These are phyloP conservation scores for Enteromius fasciolatus DNA, from an alignment of 2,797 vertebrate species.

Conservation along the genomic window DNA sequence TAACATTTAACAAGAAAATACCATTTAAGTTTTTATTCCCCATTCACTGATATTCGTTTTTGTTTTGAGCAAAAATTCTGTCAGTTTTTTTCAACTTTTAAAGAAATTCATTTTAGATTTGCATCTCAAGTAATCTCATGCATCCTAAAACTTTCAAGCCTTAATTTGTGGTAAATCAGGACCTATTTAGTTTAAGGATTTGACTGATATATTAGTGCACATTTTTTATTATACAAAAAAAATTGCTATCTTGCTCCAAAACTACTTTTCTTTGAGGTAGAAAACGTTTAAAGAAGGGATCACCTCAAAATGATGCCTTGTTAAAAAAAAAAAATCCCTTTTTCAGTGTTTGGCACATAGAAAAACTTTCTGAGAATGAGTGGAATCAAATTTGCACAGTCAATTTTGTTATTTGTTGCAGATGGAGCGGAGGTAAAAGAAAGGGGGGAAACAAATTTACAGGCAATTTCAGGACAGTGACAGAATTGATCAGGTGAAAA, in stretches of 20 bases:
- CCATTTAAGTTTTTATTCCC: not conserved
- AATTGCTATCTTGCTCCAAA: too few species aligned
- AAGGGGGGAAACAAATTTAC: conserved; percentile 34
- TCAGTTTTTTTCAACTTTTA: not conserved
- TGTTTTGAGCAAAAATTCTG: not conserved
- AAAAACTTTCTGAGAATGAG: not conserved
- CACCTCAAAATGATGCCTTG: not conserved
- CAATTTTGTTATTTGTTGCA: conserved; percentile 10
- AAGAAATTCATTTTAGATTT: not conserved
- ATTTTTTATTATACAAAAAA: too few species aligned
- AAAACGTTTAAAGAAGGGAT: not conserved
- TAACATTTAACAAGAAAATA: not conserved
- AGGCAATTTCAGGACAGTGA: conserved; percentile 20
- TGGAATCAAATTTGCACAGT: not conserved
- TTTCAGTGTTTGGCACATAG: not conserved
- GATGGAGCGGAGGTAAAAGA: not conserved
- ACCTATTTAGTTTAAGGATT: too few species aligned
- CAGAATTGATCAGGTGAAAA: conserved; percentile 5
- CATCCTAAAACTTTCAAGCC: too few species aligned
- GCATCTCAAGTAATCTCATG: not conserved
- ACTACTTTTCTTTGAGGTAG: too few species aligned
- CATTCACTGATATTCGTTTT: not conserved
- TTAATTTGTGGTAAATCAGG: too few species aligned
- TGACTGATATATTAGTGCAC: too few species aligned
- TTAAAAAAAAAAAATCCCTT: not conserved